These are phyloP conservation scores for Drosophila murphyi DNA, from an alignment of 1,140 invertebrate genomes.

Conservation along the genomic window DNA sequence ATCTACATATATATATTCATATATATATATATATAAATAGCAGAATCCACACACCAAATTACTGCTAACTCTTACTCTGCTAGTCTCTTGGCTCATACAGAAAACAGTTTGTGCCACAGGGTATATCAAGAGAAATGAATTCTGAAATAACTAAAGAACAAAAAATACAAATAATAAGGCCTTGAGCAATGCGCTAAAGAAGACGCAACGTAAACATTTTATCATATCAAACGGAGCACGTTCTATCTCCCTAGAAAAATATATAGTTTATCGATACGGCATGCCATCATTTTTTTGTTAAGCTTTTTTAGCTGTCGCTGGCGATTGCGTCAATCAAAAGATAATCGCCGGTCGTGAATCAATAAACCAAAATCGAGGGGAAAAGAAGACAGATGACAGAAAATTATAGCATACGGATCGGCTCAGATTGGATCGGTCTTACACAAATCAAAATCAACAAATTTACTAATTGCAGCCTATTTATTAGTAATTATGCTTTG, in stretches of 20 bases:
- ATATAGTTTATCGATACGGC: constrained; percentile 4
- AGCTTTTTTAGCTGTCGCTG: not conserved
- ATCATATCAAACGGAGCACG: constrained; percentile 4
- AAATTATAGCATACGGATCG: constrained; percentile 34
- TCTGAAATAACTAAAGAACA: not conserved
- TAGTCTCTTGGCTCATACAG: too few relatives aligned
- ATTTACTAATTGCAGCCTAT: constrained; percentile 61
- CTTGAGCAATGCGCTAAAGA: too few relatives aligned
- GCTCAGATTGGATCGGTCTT: not conserved
- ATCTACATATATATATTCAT: too few relatives aligned
- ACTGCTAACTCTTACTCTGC: too few relatives aligned
- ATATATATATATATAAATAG: too few relatives aligned
- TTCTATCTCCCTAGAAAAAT: constrained; percentile 7
- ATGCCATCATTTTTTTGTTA: not conserved
- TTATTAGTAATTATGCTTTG: constrained; percentile 50
- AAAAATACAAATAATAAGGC: too few relatives aligned
- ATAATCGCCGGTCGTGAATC: constrained; percentile 40
- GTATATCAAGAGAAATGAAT: too few relatives aligned
- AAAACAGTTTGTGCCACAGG: too few relatives aligned
- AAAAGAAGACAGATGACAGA: not conserved
- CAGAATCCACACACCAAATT: too few relatives aligned
- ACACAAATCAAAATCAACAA: constrained; percentile 40
- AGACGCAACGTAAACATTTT: not conserved
- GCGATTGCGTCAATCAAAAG: constrained; percentile 22
- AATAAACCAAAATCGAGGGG: constrained; percentile 23